Evolutionary conservation across 2,888 invertebrate genomes (phyloP).

Genomic region (Synergus gifuensis): DNA sequence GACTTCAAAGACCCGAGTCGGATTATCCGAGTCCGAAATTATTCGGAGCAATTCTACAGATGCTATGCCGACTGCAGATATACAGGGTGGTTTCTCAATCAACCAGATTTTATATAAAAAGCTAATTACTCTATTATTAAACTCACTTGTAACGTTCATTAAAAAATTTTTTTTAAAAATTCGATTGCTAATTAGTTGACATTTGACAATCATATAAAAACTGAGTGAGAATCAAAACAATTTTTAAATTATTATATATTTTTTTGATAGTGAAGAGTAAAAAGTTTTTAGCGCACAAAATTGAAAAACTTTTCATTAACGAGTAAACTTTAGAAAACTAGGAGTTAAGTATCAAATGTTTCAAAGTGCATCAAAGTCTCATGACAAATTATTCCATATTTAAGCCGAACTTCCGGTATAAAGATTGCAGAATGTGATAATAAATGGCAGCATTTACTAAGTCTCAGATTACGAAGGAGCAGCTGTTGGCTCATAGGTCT

Average conservation of each 20-base stretch:
- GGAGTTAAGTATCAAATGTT: background rate
- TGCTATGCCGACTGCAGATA: conserved; percentile 29
- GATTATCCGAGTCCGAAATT: conserved; percentile 36
- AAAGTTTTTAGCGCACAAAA: too few relatives aligned
- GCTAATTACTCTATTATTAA: conserved; percentile 27
- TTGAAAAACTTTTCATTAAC: too few relatives aligned
- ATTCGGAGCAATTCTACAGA: conserved; percentile 37
- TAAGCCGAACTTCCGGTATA: conserved; percentile 26
- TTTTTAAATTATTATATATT: too few relatives aligned
- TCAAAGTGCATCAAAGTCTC: background rate
- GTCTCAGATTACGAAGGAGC: conserved; percentile 18
- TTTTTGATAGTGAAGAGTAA: too few relatives aligned
- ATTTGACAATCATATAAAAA: too few relatives aligned
- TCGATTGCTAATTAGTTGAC: too few relatives aligned
- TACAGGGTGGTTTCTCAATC: conserved; percentile 36
- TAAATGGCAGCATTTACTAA: conserved; percentile 19
- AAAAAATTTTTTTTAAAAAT: too few relatives aligned
- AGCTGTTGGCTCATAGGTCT: conserved; percentile 18
- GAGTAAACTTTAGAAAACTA: background rate
- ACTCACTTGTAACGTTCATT: background rate
- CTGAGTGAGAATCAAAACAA: too few relatives aligned
- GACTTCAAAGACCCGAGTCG: conserved; percentile 34
- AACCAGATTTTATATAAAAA: conserved; percentile 7
- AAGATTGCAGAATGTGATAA: conserved; percentile 34
- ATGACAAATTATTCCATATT: conserved; percentile 6